Conservation (phyloP, 1,140 invertebrate species). For the Pachyrhynchus sulphureomaculatus region DNA sequence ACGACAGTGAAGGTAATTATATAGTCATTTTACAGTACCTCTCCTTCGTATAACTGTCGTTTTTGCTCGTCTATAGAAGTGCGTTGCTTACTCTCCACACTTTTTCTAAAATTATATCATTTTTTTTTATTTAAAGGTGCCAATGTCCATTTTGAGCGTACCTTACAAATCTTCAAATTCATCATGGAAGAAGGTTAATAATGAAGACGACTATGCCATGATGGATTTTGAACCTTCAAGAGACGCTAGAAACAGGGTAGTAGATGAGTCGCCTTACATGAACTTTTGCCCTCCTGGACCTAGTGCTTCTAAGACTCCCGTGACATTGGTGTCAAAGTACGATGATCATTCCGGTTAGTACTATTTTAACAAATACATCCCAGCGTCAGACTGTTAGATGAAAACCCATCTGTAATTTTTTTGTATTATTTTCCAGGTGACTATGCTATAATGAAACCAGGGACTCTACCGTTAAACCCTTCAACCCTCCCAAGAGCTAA, state of each 20-base stretch:
- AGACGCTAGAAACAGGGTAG: background rate
- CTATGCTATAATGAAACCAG: conserved; percentile 50
- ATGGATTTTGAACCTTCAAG: conserved; percentile 41
- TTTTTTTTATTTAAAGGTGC: too few relatives aligned
- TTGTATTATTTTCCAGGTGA: conserved; percentile 28
- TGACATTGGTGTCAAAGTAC: background rate
- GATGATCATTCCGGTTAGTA: background rate
- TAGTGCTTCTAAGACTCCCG: conserved; percentile 2
- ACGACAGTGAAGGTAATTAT: conserved; percentile 30
- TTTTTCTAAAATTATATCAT: too few relatives aligned
- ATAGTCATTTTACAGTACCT: too few relatives aligned
- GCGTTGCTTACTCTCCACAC: too few relatives aligned
- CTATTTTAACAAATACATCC: too few relatives aligned
- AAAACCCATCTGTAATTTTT: too few relatives aligned
- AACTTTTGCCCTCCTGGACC: conserved; percentile 42
- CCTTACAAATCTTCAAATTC: conserved; percentile 30
- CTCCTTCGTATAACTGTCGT: too few relatives aligned
- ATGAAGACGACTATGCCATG: conserved; percentile 39
- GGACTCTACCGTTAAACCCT: conserved; percentile 1
- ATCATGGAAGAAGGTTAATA: background rate
- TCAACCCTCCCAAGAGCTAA: conserved; percentile 3
- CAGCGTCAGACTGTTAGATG: too few relatives aligned
- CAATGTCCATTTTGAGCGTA: conserved; percentile 36
- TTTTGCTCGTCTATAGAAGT: too few relatives aligned
- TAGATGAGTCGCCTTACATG: conserved; percentile 42